Percentiles rank a stretch among this genome's conserved stretches.
These are phyloP conservation scores for Neotragus pygmaeus DNA, from an alignment of 2,113 vertebrate species.

Conservation along the genomic window DNA sequence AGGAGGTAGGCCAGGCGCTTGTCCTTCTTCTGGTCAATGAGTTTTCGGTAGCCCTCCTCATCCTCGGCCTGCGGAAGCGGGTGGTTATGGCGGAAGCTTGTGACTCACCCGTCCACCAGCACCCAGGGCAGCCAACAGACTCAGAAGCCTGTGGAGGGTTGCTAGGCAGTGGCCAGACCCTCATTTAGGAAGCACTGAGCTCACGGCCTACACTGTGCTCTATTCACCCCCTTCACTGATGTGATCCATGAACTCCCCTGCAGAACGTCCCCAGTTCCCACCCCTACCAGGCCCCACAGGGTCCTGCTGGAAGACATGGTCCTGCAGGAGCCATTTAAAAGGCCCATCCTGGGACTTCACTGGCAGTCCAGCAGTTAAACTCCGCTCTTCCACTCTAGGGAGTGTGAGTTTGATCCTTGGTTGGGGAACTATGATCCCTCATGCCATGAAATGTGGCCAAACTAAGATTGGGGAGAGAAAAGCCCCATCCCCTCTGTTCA, in stretches of 20 bases:
- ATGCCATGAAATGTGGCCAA: neutral
- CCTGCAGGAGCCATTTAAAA: neutral
- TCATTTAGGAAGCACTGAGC: neutral
- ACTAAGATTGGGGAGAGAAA: neutral
- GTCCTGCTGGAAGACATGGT: neutral
- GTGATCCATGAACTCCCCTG: rapidly evolving
- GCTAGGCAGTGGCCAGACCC: no score
- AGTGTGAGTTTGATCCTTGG: neutral
- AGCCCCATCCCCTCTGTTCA: neutral
- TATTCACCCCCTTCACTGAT: no score
- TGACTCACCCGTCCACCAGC: rapidly evolving
- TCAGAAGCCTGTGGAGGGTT: rapidly evolving
- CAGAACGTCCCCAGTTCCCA: neutral
- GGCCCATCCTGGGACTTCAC: neutral
- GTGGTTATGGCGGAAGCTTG: rapidly evolving
- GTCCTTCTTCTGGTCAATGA: slow-evolving; percentile 99
- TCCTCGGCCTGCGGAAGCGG: slow-evolving; percentile 87
- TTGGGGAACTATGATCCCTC: neutral
- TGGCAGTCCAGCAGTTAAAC: neutral
- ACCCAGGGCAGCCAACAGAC: neutral
- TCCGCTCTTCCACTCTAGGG: neutral
- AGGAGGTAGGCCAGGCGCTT: slow-evolving; percentile 97
- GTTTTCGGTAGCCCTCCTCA: slow-evolving; percentile 96
- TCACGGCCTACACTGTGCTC: rapidly evolving
- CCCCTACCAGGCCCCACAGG: neutral